phyloP scores from a whole-genome alignment of 2,113 vertebrate genomes.

The Grammomys dolichurus region DNA sequence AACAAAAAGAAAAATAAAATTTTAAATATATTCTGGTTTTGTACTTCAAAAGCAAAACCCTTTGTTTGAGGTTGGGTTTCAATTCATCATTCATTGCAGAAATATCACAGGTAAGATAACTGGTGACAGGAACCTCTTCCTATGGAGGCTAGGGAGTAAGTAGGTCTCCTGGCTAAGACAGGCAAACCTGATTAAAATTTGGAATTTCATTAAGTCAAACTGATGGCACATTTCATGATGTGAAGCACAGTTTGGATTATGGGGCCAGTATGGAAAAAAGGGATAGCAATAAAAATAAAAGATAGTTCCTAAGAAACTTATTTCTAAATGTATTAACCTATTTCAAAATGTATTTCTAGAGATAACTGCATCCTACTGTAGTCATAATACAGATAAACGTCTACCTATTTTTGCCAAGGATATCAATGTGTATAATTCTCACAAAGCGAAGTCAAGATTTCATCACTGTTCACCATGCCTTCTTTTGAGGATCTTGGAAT shows the following conservation, averaged over 20 bases:
- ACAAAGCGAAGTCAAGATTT: neutral
- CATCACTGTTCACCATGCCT: fast-evolving
- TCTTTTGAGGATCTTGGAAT: neutral
- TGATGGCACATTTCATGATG: neutral
- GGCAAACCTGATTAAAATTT: neutral
- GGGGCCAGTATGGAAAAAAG: fast-evolving
- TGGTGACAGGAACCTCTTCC: neutral
- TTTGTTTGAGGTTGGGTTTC: neutral
- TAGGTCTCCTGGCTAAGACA: fast-evolving
- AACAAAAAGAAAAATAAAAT: neutral
- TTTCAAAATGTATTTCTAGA: neutral
- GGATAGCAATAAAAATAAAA: neutral
- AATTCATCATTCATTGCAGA: neutral
- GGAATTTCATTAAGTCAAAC: neutral
- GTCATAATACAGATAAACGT: neutral
- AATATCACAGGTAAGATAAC: neutral
- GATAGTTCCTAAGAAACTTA: neutral
- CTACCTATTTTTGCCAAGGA: neutral
- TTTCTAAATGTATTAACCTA: no score
- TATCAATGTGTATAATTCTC: neutral
- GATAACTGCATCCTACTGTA: fast-evolving
- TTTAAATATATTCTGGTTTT: neutral
- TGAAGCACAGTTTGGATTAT: neutral
- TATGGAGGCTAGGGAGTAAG: fast-evolving
- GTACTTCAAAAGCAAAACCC: neutral